phyloP scores from a whole-genome alignment of 1,140 invertebrate species.

The Formica selysi region DNA sequence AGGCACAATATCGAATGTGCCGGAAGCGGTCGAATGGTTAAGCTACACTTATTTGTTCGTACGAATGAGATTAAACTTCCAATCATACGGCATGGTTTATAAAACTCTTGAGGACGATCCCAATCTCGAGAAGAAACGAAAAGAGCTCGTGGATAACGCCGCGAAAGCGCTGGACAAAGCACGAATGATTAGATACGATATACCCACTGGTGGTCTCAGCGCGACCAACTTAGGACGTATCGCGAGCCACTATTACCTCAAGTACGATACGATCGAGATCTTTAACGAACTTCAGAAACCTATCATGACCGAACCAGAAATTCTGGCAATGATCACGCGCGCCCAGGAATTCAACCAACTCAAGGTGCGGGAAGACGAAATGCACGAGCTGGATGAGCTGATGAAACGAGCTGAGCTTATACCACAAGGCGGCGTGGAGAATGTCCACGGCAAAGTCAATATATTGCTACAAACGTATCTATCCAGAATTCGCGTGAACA shows the following conservation, averaged over 20 bases:
- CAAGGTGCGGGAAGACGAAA: constrained; percentile 98
- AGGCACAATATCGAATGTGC: constrained; percentile 97
- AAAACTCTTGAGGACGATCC: constrained; percentile 92
- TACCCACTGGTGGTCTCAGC: constrained; percentile 93
- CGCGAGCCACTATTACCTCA: constrained; percentile 99
- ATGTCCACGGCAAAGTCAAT: constrained; percentile 98
- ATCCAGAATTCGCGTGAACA: constrained; percentile 92
- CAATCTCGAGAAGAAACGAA: constrained; percentile 90
- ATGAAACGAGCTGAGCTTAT: constrained; percentile 91
- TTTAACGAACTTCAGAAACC: constrained; percentile 93
- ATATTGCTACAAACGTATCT: constrained; percentile 98
- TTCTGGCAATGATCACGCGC: constrained; percentile 95
- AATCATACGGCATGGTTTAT: constrained; percentile 95
- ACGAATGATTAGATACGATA: constrained; percentile 97
- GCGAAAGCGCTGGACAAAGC: constrained; percentile 96
- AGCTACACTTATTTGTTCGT: constrained; percentile 99
- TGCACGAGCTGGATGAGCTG: constrained; percentile 95
- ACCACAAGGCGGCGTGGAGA: constrained; percentile 94
- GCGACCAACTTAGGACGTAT: constrained; percentile 97
- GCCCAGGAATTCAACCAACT: constrained; percentile 98
- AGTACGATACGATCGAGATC: constrained; percentile 97
- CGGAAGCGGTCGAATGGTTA: constrained; percentile 99
- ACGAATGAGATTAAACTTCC: constrained; percentile 97
- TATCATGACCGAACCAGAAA: constrained; percentile 95
- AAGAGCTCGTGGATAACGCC: constrained; percentile 92